Evolutionary conservation across 1,140 invertebrate species (phyloP).

Genomic region (Linepithema humile): DNA sequence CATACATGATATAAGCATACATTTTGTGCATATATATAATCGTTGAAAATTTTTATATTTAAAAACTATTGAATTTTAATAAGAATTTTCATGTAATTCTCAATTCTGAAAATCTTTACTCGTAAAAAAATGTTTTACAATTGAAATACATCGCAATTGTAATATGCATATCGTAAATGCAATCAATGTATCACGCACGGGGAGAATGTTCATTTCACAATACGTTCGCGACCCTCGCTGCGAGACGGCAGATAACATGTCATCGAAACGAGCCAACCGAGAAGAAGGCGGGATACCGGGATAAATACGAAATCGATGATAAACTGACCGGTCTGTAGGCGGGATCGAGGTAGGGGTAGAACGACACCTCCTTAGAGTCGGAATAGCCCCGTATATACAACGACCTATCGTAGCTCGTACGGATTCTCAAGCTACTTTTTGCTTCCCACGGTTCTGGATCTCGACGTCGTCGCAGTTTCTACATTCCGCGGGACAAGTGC

Average conservation of each 20-base stretch:
- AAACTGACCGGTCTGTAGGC: slow-evolving; percentile 68
- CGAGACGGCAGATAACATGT: slow-evolving; percentile 59
- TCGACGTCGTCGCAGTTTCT: slow-evolving; percentile 58
- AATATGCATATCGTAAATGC: too few relatives aligned
- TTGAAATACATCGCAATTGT: too few relatives aligned
- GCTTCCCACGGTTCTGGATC: slow-evolving; percentile 74
- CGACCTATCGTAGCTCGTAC: slow-evolving; percentile 72
- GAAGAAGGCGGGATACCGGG: slow-evolving; percentile 68
- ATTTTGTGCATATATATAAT: too few relatives aligned
- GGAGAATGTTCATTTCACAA: background rate
- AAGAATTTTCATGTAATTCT: too few relatives aligned
- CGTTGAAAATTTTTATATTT: too few relatives aligned
- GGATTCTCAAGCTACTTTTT: slow-evolving; percentile 75
- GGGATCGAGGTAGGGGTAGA: slow-evolving; percentile 65
- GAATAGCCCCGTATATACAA: slow-evolving; percentile 70
- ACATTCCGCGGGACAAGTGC: slow-evolving; percentile 66
- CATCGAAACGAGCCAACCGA: slow-evolving; percentile 69
- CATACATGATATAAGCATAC: too few relatives aligned
- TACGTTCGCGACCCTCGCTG: slow-evolving; percentile 39
- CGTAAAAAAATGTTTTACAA: too few relatives aligned
- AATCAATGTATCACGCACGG: background rate
- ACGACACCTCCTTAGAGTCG: slow-evolving; percentile 75
- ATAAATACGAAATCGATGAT: slow-evolving; percentile 74
- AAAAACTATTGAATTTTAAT: too few relatives aligned
- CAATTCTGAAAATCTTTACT: too few relatives aligned